Evolutionary conservation across 2,797 vertebrate genomes (phyloP), one percentile per base, ranked within the genome.

Genomic region (Potorous gilbertii): DNA sequence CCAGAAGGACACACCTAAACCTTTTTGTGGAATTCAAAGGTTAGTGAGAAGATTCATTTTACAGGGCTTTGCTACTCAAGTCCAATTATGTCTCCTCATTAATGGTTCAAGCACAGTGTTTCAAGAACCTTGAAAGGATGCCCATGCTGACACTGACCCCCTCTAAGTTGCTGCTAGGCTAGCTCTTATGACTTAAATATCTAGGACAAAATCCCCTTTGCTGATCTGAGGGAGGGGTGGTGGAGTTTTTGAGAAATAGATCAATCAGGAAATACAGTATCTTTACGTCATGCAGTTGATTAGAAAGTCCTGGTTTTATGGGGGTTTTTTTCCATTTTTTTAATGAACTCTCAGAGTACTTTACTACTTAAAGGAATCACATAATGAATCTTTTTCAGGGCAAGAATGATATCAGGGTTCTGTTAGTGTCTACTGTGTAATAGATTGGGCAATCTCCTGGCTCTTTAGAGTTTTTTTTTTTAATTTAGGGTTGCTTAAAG

Each of bases 61-160:
- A 96, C 46, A 95, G 90, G 50, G 9, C 87, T 94, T 96, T 16
- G 3, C 93, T 92, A 62, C 62, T 95, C 28, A 95, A 94, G 91
- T 93, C 56, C 95, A 96, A 92, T 96, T 97, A 95, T 90, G 66
- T 97, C 81, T 95, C 92, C 59, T 96, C 91, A 93, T 95, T 94
- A 96, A 94, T 95, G 55, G 93, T 95, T 96, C 81, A 96, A 95
- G 92, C 87, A 54, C 55, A 95, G 56, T 95, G 27, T 97, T 95
- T 97, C n/a, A 96, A 92, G 54, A 96, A 95, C 87, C 94, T 55
- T 96, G 93, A 81, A 96, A 97, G 97, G 96, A 94, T 95, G 57
- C 96, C 94, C 91, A 62, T 56, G 90, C 92, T 97, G 90, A 62
- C 31, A 91, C 93, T 54, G 28, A 94, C 90, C 28, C 54, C 92